Evolutionary conservation across 2,113 vertebrate genomes (phyloP), one percentile per base, ranked within the genome.

Genomic region (Machaerirhynchus nigripectus): DNA sequence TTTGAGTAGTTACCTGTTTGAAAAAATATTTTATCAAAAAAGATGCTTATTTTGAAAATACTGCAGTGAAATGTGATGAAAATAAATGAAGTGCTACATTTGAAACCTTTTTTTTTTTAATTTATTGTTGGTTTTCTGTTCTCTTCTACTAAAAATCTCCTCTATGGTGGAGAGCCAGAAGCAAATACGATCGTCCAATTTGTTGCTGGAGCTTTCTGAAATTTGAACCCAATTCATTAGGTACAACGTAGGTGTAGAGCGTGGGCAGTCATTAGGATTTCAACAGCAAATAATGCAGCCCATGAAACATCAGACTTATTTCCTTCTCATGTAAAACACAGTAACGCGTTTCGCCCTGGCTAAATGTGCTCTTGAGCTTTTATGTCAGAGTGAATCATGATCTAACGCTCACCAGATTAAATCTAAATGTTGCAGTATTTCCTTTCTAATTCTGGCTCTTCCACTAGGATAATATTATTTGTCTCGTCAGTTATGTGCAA

Each of bases 321-420:
- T 92, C 92, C 92, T 92, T 90, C 85, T 95, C 30, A 8, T 86
- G 93, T 92, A 84, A 84, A 96, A 63, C 71, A 44, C 11, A 44
- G 60, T 47, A 67, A 64, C 40, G 80, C 4, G 0, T 84, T 96
- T 93, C 2, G 6, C 83, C 90, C 60, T 14, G 8, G 73, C 76
- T 96, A 84, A 96, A 94, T 35, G 88, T 20, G 96, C 90, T 93
- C 93, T 81, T 40, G 95, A 97, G 95, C 92, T 95, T 97, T 95
- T 75, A 42, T 88, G 93, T 94, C 95, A 94, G 52, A 96, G 92
- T 60, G 73, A 96, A 96, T 96, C 93, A 92, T n/a, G 85, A 90
- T 94, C 91, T 84, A 83, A 73, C 24, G 79, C 90, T 96, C 94
- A 59, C 30, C 85, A 91, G 90, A 87, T 93, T 95, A 86, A 69